Base-by-base conservation (phyloP, 2,888 invertebrate genomes). In the Morinoia aosen region DNA sequence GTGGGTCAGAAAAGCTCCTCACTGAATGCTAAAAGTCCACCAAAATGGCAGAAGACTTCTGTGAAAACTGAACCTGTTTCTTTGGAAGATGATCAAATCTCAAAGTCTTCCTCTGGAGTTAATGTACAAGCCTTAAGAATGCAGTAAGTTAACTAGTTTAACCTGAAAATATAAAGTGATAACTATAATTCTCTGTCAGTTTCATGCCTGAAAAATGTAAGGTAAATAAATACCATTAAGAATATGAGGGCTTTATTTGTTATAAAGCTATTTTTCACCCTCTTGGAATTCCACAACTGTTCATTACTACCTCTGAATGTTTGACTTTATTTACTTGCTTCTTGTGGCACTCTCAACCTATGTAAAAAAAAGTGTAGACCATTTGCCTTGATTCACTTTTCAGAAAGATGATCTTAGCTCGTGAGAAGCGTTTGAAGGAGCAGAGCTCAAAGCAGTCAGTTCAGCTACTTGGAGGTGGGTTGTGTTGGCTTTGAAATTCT, bases 371-470 rank as follows among this genome's bases (percentile, higher is more conserved):
- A 76, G 48, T 76, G 76, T 33, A 14, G 25, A 76, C 25, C 25
- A 10, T 76, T 8, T 76, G 76, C 25, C 16, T 76, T 33, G 8
- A 33, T 76, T 90, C 12, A 61, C 33, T 11, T 39, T 61, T 39
- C 95, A 95, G 95, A 40, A 95, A 64, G n/a, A 95, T 95, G 95
- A 95, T 95, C 40, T 48, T 95, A 12, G 95, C 95, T 48, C 58
- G 95, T 40, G 95, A 95, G 48, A 58, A 95, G 95, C 58, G 95
- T 16, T 14, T 95, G 56, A 95, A 95, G 48, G 95, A 95, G 58
- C 95, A 61, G 95, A 61, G 25, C 14, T 40, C 48, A 61, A 58
- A 61, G 39, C 25, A n/a, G n/a, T 19, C 58, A 14, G 40, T 48
- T 95, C 95, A 95, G 40, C 33, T 95, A 1, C 19, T 61, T 2